Percentiles rank a stretch among this genome's conserved stretches.
Conservation (phyloP, 2,797 vertebrate genomes). For the Emys orbicularis region DNA sequence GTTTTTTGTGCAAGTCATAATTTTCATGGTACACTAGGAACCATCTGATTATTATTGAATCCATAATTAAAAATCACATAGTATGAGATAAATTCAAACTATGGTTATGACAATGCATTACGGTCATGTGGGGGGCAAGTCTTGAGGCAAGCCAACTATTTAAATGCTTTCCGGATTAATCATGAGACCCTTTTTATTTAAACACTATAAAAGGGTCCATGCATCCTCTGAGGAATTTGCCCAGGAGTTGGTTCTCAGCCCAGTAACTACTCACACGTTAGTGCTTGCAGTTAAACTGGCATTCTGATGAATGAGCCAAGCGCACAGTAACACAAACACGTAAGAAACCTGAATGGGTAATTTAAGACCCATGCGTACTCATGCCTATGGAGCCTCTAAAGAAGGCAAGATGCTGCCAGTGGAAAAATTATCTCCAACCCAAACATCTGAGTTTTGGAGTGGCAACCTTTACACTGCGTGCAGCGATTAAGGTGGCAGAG, state of each 20-base stretch:
- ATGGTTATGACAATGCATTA: neutral
- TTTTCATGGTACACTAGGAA: neutral
- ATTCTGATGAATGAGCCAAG: neutral
- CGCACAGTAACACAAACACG: neutral
- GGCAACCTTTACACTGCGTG: neutral
- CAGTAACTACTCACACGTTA: neutral
- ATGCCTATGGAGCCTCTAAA: neutral
- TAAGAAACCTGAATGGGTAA: neutral
- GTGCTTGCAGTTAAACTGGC: neutral
- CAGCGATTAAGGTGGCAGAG: neutral
- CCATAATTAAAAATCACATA: neutral
- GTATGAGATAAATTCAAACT: neutral
- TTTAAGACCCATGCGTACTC: neutral
- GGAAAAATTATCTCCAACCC: neutral
- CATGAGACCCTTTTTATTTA: neutral
- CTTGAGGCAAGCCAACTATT: neutral
- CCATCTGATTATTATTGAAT: neutral
- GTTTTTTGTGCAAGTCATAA: neutral
- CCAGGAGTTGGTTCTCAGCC: neutral
- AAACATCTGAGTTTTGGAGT: neutral
- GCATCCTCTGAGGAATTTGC: neutral
- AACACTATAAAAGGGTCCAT: neutral
- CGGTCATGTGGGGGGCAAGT: neutral
- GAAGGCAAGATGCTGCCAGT: neutral
- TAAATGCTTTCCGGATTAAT: neutral